Conservation (phyloP, 1,140 invertebrate genomes). For the Wasmannia auropunctata region DNA sequence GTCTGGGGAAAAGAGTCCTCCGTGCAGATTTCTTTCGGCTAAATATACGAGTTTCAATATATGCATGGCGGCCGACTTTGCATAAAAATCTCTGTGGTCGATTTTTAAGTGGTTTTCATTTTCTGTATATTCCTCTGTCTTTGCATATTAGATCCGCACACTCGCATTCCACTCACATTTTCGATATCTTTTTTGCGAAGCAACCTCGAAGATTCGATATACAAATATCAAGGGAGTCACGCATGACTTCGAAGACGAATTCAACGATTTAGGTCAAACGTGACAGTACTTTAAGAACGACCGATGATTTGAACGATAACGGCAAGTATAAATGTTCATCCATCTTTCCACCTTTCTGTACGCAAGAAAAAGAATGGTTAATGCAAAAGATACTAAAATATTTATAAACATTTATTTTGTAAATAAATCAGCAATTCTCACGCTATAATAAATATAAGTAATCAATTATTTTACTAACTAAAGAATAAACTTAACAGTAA, state of each 20-base stretch:
- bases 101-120: background rate
- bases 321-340: constrained; percentile 16
- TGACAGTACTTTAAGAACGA: constrained; percentile 43
- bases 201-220: constrained; percentile 4
- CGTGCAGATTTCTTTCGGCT: background rate
- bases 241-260: constrained; percentile 50
- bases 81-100: background rate
- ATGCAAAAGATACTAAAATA: background rate
- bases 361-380: background rate
- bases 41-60: background rate
- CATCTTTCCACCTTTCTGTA: background rate
- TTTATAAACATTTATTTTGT: background rate
- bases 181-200: constrained; percentile 21
- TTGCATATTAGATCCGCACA: constrained; percentile 10
- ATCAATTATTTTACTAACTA: background rate
- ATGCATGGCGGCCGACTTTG: background rate
- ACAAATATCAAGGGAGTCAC: constrained; percentile 39
- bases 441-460: background rate
- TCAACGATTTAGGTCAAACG: constrained; percentile 49
- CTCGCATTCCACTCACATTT: constrained; percentile 29
- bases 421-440: background rate
- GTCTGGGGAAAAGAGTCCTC: background rate
- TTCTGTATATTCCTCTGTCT: background rate
- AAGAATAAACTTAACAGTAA: background rate
- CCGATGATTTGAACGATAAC: constrained; percentile 10